A percentile compares a stretch with the other conserved stretches of the same genome.
Evolutionary conservation across 2,113 vertebrate species (phyloP).

Genomic region (Turnix velox): DNA sequence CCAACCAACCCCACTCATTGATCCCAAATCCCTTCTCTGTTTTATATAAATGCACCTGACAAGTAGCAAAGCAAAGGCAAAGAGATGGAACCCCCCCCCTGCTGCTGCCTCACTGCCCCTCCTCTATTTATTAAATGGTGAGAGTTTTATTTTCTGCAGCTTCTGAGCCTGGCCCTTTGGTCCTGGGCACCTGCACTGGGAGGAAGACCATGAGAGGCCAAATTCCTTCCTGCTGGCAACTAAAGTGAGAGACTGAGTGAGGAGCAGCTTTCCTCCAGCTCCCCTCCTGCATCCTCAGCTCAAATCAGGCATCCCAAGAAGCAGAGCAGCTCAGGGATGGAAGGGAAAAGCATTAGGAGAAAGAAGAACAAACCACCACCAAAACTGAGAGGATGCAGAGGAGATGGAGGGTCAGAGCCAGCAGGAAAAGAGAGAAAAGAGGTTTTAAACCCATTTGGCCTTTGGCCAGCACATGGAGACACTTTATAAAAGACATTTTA

Average conservation of each 20-base stretch:
- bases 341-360: not conserved
- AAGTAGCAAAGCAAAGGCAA: not conserved
- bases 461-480: not conserved
- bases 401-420: not conserved
- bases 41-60: not conserved
- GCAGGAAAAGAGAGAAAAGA: not conserved
- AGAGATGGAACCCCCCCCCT: not conserved
- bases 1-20: not conserved
- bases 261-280: not conserved
- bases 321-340: not conserved
- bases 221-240: not conserved
- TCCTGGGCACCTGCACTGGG: not conserved
- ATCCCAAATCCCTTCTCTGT: not conserved
- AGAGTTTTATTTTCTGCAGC: not conserved
- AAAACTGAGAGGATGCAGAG: not conserved
- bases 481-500: not conserved
- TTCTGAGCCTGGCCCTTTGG: not conserved
- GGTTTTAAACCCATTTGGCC: not conserved
- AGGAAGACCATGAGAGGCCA: not conserved
- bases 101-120: not conserved
- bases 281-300: not conserved
- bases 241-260: no score
- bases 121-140: slow-evolving; percentile 41
- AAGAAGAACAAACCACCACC: not conserved
- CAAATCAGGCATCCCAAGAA: not conserved